phyloP scores from a whole-genome alignment of 2,888 invertebrate species.

The Drosophila aldrichi region DNA sequence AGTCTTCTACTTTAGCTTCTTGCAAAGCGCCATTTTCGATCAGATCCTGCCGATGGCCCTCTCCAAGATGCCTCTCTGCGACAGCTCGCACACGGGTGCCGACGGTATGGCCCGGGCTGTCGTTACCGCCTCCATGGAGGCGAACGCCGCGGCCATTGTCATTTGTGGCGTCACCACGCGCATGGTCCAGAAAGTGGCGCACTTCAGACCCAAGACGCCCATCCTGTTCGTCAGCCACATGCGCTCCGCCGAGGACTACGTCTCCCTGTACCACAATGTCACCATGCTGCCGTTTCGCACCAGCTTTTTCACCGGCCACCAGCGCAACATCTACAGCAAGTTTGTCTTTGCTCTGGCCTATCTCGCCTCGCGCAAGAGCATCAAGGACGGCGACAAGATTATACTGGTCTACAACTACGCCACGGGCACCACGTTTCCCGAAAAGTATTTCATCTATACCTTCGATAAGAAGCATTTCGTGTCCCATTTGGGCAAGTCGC shows the following conservation, averaged over 20 bases:
- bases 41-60: slow-evolving; percentile 54
- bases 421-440: slow-evolving; percentile 61
- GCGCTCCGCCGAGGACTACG: slow-evolving; percentile 71
- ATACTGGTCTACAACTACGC: slow-evolving; percentile 73
- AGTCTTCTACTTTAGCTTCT: slow-evolving; percentile 58
- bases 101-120: slow-evolving; percentile 77
- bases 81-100: slow-evolving; percentile 70
- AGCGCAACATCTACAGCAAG: slow-evolving; percentile 60
- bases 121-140: slow-evolving; percentile 74
- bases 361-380: slow-evolving; percentile 52
- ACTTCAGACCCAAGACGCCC: slow-evolving; percentile 79
- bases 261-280: slow-evolving; percentile 76
- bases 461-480: slow-evolving; percentile 60
- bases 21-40: slow-evolving; percentile 66
- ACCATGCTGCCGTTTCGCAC: slow-evolving; percentile 69
- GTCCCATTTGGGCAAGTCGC: slow-evolving; percentile 49
- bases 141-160: slow-evolving; percentile 73
- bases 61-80: slow-evolving; percentile 63
- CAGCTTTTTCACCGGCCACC: slow-evolving; percentile 39
- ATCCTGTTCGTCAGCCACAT: slow-evolving; percentile 78
- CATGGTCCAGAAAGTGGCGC: slow-evolving; percentile 81
- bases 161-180: slow-evolving; percentile 75
- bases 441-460: slow-evolving; percentile 75
- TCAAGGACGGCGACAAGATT: slow-evolving; percentile 54
- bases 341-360: slow-evolving; percentile 72